A percentile compares a stretch with the other conserved stretches of the same genome.
phyloP scores from a whole-genome alignment of 2,113 vertebrate genomes.

The Taurulus bubalis region DNA sequence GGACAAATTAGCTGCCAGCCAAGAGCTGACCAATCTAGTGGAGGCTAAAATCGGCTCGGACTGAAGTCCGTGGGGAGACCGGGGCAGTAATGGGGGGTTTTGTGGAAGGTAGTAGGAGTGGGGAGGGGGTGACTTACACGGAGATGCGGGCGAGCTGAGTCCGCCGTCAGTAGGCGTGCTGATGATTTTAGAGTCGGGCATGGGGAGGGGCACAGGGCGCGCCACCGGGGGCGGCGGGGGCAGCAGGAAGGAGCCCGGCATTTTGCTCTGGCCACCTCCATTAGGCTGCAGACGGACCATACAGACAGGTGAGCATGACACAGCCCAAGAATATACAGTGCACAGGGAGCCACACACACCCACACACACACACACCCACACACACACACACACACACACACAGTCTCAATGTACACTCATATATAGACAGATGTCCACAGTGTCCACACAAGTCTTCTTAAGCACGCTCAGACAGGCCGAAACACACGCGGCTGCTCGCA shows the following conservation, averaged over 20 bases:
- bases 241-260: constrained; percentile 96
- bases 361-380: constrained; percentile 4
- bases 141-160: constrained; percentile 93
- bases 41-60: constrained; percentile 28
- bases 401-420: constrained; percentile 33
- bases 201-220: constrained; percentile 97
- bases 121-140: constrained; percentile 91
- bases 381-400: constrained; percentile 14
- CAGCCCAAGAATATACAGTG: constrained; percentile 78
- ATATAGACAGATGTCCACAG: constrained; percentile 28
- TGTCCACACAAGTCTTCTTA: constrained; percentile 11
- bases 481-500: constrained; percentile 23
- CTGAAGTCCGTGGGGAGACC: constrained; percentile 60
- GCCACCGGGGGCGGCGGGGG: constrained; percentile 96
- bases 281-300: constrained; percentile 95
- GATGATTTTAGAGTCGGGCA: constrained; percentile 98
- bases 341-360: constrained; percentile 54
- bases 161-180: constrained; percentile 94
- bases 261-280: constrained; percentile 97
- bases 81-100: constrained; percentile 67
- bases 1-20: constrained; percentile 34
- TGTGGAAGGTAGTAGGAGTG: constrained; percentile 76
- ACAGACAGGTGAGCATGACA: constrained; percentile 92
- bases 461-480: neutral
- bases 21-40: constrained; percentile 34